phyloP scores from a whole-genome alignment of 2,113 vertebrate species.

The Willisornis vidua region DNA sequence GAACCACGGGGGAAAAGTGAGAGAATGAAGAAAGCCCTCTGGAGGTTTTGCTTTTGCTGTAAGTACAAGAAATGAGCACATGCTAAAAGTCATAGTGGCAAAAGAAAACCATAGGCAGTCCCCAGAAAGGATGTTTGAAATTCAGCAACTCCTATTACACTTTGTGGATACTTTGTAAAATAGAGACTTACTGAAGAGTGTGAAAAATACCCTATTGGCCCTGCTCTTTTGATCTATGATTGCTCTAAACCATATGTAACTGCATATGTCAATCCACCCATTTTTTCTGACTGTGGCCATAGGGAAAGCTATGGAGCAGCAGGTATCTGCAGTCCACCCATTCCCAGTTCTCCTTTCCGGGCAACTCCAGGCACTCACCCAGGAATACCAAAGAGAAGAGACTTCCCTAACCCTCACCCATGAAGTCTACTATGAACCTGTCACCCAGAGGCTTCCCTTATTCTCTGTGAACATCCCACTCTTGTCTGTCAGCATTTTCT shows the following conservation, averaged over 20 bases:
- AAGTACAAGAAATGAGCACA: not conserved
- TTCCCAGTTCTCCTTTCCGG: not conserved
- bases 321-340: not conserved
- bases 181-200: not conserved
- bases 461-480: not conserved
- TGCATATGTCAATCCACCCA: rapidly evolving
- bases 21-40: not conserved
- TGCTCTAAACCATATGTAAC: rapidly evolving
- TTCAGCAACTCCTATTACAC: not conserved
- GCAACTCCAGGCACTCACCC: not conserved
- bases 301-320: not conserved
- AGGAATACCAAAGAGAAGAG: not conserved
- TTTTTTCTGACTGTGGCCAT: not conserved
- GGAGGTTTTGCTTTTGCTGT: not conserved
- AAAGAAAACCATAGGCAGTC: not conserved
- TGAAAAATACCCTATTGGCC: not conserved
- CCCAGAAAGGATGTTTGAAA: not conserved
- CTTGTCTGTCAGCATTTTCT: not conserved
- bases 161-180: not conserved
- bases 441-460: not conserved
- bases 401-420: not conserved
- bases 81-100: not conserved
- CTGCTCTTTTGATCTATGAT: not conserved
- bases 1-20: rapidly evolving
- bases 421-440: not conserved